Base-by-base conservation (phyloP, 2,888 invertebrate genomes). In the Pseudococcus viburni region DNA sequence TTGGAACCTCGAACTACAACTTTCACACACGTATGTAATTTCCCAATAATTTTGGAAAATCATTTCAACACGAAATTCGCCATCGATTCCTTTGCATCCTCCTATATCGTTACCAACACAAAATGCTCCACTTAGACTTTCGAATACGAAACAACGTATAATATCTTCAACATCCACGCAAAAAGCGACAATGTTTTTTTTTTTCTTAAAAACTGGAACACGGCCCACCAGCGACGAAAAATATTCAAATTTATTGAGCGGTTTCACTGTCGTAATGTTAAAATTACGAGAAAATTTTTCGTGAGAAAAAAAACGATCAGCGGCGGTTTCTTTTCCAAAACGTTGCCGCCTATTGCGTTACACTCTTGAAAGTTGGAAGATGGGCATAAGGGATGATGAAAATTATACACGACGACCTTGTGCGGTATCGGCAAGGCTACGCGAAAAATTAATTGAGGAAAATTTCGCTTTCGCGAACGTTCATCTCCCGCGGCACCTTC, bases 401-500 rank as follows among this genome's bases (percentile, higher is more conserved):
- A 73, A 73, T 73, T 73, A 33, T 2, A 73, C 68, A 0, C 33
- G 26, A 33, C 68, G 68, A 73, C 68, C 33, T 33, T 73, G 68
- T 33, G 26, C 26, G 3, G 26, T 3, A 33, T 33, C 26, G 26
- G 26, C 68, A 33, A 33, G 59, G 33, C 68, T 33, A 33, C 33
- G 26, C 26, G 68, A 73, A 73, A 73, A 73, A 73, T 73, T 73
- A 73, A 73, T 73, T 73, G 68, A 73, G 33, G 68, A 73, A 73
- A 73, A 73, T 73, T 73, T 73, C 68, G 33, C 68, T 59, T 59
- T 19, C 19, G 59, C 59, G 59, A 59, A 19, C 5, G 59, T 19
- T 59, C 59, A 59, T 19, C 59, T 59, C 59, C 59, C 59, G 59
- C 59, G 59, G 59, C 59, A 59, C 19, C 59, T n/a, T 59, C 19